phyloP scores from a whole-genome alignment of 1,140 invertebrate species.

The Pogonomyrmex barbatus region DNA sequence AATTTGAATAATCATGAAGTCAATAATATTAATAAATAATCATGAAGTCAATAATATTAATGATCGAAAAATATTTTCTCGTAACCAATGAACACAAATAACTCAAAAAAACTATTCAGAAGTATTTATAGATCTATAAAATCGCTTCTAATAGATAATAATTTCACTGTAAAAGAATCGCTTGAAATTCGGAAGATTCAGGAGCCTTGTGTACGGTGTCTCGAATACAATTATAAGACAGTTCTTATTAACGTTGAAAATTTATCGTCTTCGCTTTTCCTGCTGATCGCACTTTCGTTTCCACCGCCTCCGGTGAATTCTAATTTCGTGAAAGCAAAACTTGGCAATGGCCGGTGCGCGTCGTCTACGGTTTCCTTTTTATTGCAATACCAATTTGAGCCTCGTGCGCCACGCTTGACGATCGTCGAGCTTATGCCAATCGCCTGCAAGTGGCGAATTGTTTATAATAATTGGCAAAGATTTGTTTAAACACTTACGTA shows the following conservation, averaged over 20 bases:
- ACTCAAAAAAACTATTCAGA: not conserved
- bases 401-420: slow-evolving; percentile 33
- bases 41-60: not conserved
- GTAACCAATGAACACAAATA: not conserved
- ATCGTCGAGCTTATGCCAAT: slow-evolving; percentile 63
- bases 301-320: slow-evolving; percentile 53
- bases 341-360: slow-evolving; percentile 69
- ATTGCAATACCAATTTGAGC: slow-evolving; percentile 71
- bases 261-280: slow-evolving; percentile 31
- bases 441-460: slow-evolving; percentile 70
- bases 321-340: slow-evolving; percentile 71
- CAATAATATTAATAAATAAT: not conserved
- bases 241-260: slow-evolving; percentile 46
- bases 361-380: slow-evolving; percentile 64
- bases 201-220: not conserved
- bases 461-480: slow-evolving; percentile 83
- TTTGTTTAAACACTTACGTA: slow-evolving; percentile 81
- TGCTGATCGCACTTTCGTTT: slow-evolving; percentile 7
- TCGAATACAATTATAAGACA: not conserved
- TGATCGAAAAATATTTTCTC: not conserved
- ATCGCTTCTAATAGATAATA: slow-evolving; percentile 14
- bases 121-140: not conserved
- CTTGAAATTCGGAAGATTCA: not conserved
- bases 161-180: not conserved
- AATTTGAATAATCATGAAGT: not conserved